Evolutionary conservation across 2,797 vertebrate species (phyloP), one percentile per base, ranked within the genome.

Genomic region (Limnodromus scolopaceus): DNA sequence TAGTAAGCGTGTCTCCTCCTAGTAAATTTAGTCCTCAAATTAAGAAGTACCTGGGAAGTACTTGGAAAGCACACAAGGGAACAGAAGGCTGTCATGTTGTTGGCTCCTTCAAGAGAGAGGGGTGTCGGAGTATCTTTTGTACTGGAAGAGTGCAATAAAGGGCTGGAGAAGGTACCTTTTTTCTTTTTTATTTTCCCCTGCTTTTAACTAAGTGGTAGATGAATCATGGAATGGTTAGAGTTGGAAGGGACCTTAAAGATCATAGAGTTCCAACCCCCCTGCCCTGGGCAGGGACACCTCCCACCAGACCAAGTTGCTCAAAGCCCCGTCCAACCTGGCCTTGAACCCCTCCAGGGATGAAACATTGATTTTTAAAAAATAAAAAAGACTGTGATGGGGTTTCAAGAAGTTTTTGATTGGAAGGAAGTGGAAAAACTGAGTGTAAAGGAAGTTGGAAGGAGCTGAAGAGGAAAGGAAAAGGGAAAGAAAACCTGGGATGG

Each of bases 41-140:
- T 95, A 92, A 94, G 88, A 92, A 92, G 71, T 96, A 95, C 94
- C 93, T 96, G 87, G 82, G 89, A 95, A 95, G 95, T 86, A 94
- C 87, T 96, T 96, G 94, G 96, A 95, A 96, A 86, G 85, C 61
- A 41, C 16, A 36, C 79, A 71, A 84, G 87, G 63, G 76, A 95
- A 81, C 92, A 96, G 94, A 96, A 93, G 91, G 91, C 76, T 93
- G 82, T 91, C 77, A 27, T 71, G 38, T 69, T 92, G 82, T 65
- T 93, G 85, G 49, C 93, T 88, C 32, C 39, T 58, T 51, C 22
- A 7, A 51, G 68, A 87, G 28, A 34, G 36, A 77, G 32, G 57
- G 22, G 10, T 88, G 43, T 41, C 1, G 10, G 57, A 76, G 49
- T 53, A 58, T 80, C 72, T 25, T 76, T 70, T 91, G 22, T 55